These are phyloP conservation scores for Acanthopleura granulata DNA, from an alignment of 2,888 invertebrate species.

Conservation along the genomic window DNA sequence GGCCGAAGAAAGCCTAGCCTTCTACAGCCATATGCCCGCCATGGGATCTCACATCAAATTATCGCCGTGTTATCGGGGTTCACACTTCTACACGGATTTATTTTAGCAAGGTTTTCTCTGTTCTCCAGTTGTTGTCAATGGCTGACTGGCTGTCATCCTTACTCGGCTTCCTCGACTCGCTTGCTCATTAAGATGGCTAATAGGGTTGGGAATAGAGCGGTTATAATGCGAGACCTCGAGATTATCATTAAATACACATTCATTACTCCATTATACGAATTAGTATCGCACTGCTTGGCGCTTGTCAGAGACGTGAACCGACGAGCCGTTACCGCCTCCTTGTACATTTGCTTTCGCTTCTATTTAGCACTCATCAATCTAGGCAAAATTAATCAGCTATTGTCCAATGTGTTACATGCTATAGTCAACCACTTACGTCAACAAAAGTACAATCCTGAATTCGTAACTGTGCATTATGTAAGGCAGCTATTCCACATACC, in stretches of 20 bases:
- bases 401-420: no score
- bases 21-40: neutral
- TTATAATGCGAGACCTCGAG: neutral
- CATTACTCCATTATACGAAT: constrained; percentile 6
- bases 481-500: no score
- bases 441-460: no score
- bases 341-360: no score
- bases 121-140: neutral
- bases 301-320: neutral
- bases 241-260: constrained; percentile 18
- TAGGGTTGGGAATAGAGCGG: no score
- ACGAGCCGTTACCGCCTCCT: no score
- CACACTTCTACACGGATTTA: neutral
- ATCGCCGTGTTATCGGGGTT: neutral
- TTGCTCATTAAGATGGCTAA: neutral
- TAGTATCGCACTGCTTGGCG: constrained; percentile 3
- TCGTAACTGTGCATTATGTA: no score
- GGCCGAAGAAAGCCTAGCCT: neutral
- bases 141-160: neutral
- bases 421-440: no score
- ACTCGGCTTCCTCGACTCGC: neutral
- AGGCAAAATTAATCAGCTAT: no score
- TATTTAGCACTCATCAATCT: no score
- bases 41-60: no score
- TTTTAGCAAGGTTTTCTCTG: neutral